Percentiles rank a stretch among this genome's conserved stretches.
These are phyloP conservation scores for Steatornis caripensis DNA, from an alignment of 2,113 vertebrate genomes.

Conservation along the genomic window DNA sequence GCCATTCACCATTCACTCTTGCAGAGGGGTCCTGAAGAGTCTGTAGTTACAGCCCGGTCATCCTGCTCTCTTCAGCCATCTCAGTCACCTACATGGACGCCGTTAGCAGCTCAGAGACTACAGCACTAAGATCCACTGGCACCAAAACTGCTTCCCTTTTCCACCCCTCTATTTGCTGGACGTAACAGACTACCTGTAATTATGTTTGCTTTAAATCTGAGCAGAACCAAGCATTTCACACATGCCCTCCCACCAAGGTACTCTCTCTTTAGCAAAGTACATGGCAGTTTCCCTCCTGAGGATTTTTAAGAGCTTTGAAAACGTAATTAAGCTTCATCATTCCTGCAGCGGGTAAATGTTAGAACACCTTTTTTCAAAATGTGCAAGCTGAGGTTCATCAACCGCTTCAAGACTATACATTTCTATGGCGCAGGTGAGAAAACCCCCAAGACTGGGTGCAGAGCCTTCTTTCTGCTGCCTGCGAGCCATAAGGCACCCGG, in stretches of 20 bases:
- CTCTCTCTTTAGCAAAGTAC: neutral
- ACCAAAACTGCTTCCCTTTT: neutral
- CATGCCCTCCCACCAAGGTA: neutral
- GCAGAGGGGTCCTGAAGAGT: neutral
- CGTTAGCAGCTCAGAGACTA: neutral
- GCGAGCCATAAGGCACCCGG: neutral
- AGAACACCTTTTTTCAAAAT: neutral
- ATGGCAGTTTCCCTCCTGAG: neutral
- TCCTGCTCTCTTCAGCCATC: neutral
- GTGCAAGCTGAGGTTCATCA: neutral
- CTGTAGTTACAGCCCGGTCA: neutral
- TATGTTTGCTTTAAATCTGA: neutral
- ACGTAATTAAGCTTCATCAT: neutral
- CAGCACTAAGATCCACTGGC: neutral
- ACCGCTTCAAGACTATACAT: neutral
- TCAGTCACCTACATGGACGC: neutral
- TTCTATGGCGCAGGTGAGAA: neutral
- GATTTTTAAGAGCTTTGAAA: neutral
- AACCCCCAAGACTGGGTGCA: rapidly evolving
- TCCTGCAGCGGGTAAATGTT: neutral
- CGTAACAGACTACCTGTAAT: neutral
- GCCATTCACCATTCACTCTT: neutral
- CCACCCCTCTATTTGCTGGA: neutral
- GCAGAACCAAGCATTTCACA: neutral
- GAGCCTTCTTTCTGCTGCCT: neutral